Base-by-base conservation (phyloP, 1,140 invertebrate species). In the Monochamus saltuarius region DNA sequence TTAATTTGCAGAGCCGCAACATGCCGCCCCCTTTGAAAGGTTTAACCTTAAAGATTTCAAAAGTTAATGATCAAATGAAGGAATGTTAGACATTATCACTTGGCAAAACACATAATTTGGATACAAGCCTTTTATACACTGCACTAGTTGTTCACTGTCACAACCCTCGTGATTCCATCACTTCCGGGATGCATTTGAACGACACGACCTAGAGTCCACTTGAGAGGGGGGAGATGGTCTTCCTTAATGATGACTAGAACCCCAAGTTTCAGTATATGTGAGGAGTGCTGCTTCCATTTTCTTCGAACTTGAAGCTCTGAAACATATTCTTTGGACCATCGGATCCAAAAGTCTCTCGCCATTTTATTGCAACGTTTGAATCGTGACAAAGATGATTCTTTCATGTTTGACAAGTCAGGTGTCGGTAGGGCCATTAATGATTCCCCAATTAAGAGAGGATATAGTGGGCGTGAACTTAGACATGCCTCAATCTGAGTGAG, bases 151-250 rank as follows among this genome's bases (percentile, higher is more conserved):
- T 66, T 11, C n/a, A 67, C 43, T n/a, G 62, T 62, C 1, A 49
- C 65, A 34, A 54, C 56, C 37, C 65, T 42, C 14, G 66, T 45
- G 19, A 69, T 36, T 16, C 62, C 62, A 56, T 69, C 67, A 14
- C 10, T 14, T 19, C 70, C 62, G 14, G 61, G 59, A 61, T 71
- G 62, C 9, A 71, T 16, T 60, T 67, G 80, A 51, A 79, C 69
- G 16, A 73, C 62, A 39, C 76, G 73, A 37, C 77, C 78, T 0
- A 74, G 17, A 3, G 53, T 49, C 72, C 68, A 75, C 11, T 46
- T 61, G 16, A 69, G 49, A 2, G 69, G 64, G 10, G 67, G 64
- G 7, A 61, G 13, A 22, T 68, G 70, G 45, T 74, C 64, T 29
- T 61, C 54, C 11, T 62, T 68, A 0, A 75, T 29, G 17, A 73